Conservation (phyloP, 2,113 vertebrate genomes). For the Pedionomus torquatus region DNA sequence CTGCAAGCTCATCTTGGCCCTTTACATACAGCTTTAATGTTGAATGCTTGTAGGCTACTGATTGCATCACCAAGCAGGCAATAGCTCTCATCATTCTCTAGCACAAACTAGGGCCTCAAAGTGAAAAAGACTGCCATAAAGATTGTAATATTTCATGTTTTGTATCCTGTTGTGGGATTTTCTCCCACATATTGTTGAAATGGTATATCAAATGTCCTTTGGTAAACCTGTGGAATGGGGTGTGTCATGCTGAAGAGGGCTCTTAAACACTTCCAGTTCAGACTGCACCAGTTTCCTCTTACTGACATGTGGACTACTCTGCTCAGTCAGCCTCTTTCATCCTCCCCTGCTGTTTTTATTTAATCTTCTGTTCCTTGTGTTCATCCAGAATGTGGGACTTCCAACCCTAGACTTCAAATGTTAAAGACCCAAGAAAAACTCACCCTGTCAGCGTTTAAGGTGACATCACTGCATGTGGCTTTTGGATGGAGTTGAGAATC, state of each 20-base stretch:
- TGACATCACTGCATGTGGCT: slow-evolving; percentile 37
- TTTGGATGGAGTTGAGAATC: slow-evolving; percentile 16
- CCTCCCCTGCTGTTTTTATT: background rate
- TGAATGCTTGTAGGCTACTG: background rate
- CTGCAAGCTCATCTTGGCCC: background rate
- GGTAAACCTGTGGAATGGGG: background rate
- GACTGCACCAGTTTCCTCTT: background rate
- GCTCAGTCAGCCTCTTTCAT: background rate
- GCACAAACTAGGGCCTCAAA: background rate
- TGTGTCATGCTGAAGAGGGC: background rate
- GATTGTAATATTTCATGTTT: background rate
- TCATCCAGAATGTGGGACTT: background rate
- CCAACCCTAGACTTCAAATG: background rate
- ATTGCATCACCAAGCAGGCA: background rate
- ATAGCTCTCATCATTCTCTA: background rate
- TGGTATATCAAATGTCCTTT: background rate
- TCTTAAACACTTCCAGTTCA: background rate
- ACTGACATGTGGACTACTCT: background rate
- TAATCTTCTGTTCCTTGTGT: background rate
- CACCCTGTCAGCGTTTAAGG: slow-evolving; percentile 3
- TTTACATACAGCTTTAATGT: background rate
- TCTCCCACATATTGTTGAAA: background rate
- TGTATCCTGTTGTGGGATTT: background rate
- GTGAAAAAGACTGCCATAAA: background rate
- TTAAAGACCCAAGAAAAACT: slow-evolving; percentile 9